Percentiles rank a stretch among this genome's conserved stretches.
These are phyloP conservation scores for Sycophaga agraensis DNA, from an alignment of 1,140 invertebrate genomes.

Conservation along the genomic window DNA sequence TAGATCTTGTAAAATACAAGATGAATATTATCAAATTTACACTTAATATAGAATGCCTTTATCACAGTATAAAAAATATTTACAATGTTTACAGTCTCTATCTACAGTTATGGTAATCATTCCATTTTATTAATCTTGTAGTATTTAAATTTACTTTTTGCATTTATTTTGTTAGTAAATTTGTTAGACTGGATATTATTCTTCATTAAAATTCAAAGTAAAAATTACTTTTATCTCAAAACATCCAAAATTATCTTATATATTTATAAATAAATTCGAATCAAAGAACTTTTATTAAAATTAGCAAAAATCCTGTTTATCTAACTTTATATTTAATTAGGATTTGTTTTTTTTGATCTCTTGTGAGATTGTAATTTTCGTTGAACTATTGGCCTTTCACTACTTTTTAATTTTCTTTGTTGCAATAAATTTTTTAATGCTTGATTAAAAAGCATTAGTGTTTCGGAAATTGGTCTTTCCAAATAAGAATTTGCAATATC, in stretches of 20 bases:
- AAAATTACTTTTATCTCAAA: too few relatives aligned
- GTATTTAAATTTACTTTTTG: too few relatives aligned
- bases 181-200: too few relatives aligned
- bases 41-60: conserved; percentile 12
- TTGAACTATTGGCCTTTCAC: conserved; percentile 16
- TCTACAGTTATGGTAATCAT: conserved; percentile 5
- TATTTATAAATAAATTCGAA: too few relatives aligned
- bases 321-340: too few relatives aligned
- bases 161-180: too few relatives aligned
- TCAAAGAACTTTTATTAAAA: too few relatives aligned
- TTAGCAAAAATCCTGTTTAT: too few relatives aligned
- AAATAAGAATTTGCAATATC: conserved; percentile 46
- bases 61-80: conserved; percentile 42
- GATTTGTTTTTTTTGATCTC: conserved; percentile 1
- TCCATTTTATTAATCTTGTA: not conserved
- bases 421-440: conserved; percentile 49
- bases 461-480: conserved; percentile 48
- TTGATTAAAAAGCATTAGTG: conserved; percentile 48
- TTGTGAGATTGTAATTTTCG: conserved; percentile 1
- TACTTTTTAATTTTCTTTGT: conserved; percentile 35
- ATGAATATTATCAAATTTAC: not conserved
- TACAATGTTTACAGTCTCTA: conserved; percentile 23
- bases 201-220: too few relatives aligned
- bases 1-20: not conserved
- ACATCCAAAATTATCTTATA: too few relatives aligned